A percentile compares a stretch with the other conserved stretches of the same genome.
Conservation (phyloP, 1,140 invertebrate genomes). For the Lordiphosa collinella region DNA sequence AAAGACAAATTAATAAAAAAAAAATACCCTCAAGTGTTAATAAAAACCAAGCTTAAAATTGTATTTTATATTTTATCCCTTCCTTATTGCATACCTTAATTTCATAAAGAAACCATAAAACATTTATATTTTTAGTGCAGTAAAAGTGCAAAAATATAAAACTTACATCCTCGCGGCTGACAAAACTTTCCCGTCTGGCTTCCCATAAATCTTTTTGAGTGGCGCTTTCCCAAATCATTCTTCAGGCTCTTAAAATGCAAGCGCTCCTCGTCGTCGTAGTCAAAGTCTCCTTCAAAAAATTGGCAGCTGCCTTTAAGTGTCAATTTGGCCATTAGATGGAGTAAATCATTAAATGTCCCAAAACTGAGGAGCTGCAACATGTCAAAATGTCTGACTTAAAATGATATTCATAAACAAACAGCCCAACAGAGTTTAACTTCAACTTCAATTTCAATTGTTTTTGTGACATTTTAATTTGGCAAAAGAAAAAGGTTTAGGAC, state of each 20-base stretch:
- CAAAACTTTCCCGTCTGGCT: slow-evolving; percentile 21
- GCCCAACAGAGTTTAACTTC: slow-evolving; percentile 1
- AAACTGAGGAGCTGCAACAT: slow-evolving; percentile 11
- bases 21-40: too few species aligned
- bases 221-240: slow-evolving; percentile 55
- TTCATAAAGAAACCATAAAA: too few species aligned
- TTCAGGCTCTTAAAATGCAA: slow-evolving; percentile 19
- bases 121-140: neutral
- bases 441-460: slow-evolving; percentile 6
- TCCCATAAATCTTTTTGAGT: slow-evolving; percentile 43
- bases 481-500: neutral
- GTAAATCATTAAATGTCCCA: slow-evolving; percentile 28
- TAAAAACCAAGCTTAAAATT: too few species aligned
- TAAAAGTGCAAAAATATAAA: slow-evolving; percentile 4
- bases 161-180: neutral
- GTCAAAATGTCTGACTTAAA: slow-evolving; percentile 33
- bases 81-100: too few species aligned
- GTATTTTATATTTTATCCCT: too few species aligned
- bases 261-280: neutral
- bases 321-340: slow-evolving; percentile 35
- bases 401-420: slow-evolving; percentile 42
- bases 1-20: too few species aligned
- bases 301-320: slow-evolving; percentile 47
- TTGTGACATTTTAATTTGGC: slow-evolving; percentile 64
- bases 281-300: slow-evolving; percentile 14